Base-by-base conservation (phyloP, 2,888 invertebrate species). In the Melinaea menophilus region DNA sequence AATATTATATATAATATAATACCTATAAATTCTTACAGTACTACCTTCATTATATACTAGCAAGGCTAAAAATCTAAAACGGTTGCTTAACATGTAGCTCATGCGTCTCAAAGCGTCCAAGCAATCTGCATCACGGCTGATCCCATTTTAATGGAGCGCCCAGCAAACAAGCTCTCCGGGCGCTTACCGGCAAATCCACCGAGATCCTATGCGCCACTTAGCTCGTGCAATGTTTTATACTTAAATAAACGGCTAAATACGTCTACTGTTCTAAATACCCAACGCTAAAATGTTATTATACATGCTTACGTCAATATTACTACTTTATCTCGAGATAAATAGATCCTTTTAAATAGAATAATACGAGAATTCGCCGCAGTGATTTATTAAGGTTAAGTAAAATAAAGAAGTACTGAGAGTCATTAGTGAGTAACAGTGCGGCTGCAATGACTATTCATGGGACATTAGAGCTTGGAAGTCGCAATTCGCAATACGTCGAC, bases 91-190 rank as follows among this genome's bases (percentile, higher is more conserved):
- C 68, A 75, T 51, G 51, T 51, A 51, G 51, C 72, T 77, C 74
- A 65, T 72, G 71, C 75, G 79, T 79, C 77, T 72, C 73, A 76
- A 41, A 41, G 76, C 51, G 86, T 86, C 88, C 89, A 79, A 78
- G 81, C 85, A 86, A 90, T 90, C 88, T 90, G 89, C 90, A 90
- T 90, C 86, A 82, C 78, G 77, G 77, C 85, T 90, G 90, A 90
- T 90, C 90, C 90, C 80, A 89, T 90, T 90, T 90, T 90, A 90
- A 90, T 90, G 89, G 90, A 90, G 86, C 88, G 86, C 87, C 86
- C 84, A 85, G 90, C 89, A 90, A 90, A 90, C 89, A 90, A 86
- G 88, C 88, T 86, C 81, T 80, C 71, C 81, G 84, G 84, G 85
- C 83, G 90, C 90, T 89, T 89, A 87, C 86, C 76, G 82, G 81